phyloP scores from a whole-genome alignment of 2,888 invertebrate species.

The Alcis repandata region DNA sequence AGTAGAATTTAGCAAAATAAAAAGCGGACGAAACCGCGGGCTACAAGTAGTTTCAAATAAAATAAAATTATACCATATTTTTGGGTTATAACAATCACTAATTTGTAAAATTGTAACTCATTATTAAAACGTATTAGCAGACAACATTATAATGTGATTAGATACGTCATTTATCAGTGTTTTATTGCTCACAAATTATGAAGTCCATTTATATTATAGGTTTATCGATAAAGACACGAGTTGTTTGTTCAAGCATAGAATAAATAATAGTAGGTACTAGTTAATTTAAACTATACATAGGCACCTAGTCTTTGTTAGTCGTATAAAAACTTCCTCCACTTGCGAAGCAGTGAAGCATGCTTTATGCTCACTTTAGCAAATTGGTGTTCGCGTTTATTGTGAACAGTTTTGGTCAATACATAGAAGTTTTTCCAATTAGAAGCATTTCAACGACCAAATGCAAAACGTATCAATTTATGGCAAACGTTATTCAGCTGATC shows the following conservation, averaged over 20 bases:
- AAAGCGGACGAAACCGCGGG: no score
- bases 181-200: background rate
- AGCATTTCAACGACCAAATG: background rate
- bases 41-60: no score
- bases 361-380: constrained; percentile 57
- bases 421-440: no score
- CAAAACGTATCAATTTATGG: background rate
- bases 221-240: constrained; percentile 14
- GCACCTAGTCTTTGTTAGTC: background rate
- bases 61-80: no score
- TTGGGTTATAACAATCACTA: no score
- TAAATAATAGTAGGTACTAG: background rate
- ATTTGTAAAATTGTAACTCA: no score
- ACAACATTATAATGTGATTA: no score
- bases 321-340: constrained; percentile 53
- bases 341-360: constrained; percentile 60
- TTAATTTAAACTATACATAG: background rate
- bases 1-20: no score
- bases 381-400: constrained; percentile 26
- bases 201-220: background rate
- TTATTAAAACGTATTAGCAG: no score
- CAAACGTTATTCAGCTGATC: no score
- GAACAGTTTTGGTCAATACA: background rate
- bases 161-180: background rate
- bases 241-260: no score